Base-by-base conservation (phyloP, 1,140 invertebrate species). In the Philotrypesis tridentata region DNA sequence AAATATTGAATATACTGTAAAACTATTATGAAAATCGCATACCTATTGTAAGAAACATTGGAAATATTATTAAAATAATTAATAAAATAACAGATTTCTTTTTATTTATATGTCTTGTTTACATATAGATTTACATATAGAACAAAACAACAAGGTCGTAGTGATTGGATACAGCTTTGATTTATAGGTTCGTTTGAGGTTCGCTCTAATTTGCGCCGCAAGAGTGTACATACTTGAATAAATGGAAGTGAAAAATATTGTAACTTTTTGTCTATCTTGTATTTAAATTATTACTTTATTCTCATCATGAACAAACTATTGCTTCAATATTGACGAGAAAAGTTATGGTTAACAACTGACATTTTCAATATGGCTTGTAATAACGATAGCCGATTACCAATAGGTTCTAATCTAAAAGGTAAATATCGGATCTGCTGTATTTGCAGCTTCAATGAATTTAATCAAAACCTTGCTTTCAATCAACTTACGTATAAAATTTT, bases 1-100 rank as follows among this genome's bases (percentile, higher is more conserved):
- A 91, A 88, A 90, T 91, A 90, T 87, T 84, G 86, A 63, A 79
- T 71, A 79, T 81, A 65, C 63, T 81, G 73, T 82, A 84, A 31
- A 79, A 81, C 55, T 43, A 79, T 74, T 75, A 43, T 60, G 37
- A 67, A 72, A 84, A 82, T 79, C 79, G 76, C 72, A 85, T 83
- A 84, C 60, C 86, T 84, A 86, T 84, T 86, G 83, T 87, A 87
- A 84, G 84, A 86, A 86, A 82, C 65, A 86, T 84, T 82, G 65
- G 84, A 79, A 84, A 84, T 87, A 77, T 86, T 85, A 85, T 85
- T 83, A 86, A 86, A 87, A 86, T 86, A 85, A 67, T 73, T 33
- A 74, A 79, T 72, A 48, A 78, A 82, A 85, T 40, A 79, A 84
- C 4, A 65, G 67, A 29, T 73, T 27, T 65, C 7, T 61, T 61